phyloP scores from a whole-genome alignment of 2,113 vertebrate species.

The Tragulus kanchil region DNA sequence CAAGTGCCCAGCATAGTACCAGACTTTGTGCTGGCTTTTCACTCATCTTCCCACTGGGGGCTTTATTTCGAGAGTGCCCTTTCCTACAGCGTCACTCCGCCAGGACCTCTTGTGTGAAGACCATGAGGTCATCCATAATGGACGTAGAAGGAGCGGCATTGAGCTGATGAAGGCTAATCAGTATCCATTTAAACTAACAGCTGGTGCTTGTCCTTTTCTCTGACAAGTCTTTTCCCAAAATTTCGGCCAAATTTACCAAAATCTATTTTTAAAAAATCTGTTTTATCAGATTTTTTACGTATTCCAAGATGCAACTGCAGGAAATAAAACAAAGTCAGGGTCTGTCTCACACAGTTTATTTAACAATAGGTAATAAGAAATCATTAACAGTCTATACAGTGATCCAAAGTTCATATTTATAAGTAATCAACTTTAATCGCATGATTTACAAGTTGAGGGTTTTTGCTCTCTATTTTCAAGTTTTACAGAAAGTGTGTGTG shows the following conservation, averaged over 20 bases:
- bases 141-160: background rate
- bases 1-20: background rate
- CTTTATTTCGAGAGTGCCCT: background rate
- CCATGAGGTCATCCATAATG: background rate
- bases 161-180: background rate
- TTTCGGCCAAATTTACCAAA: background rate
- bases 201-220: background rate
- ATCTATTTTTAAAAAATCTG: background rate
- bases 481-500: conserved; percentile 92
- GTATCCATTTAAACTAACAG: background rate
- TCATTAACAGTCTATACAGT: conserved; percentile 95
- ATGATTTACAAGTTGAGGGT: conserved; percentile 94
- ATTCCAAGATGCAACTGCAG: conserved; percentile 52
- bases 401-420: conserved; percentile 94
- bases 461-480: conserved; percentile 93
- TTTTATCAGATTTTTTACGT: no score
- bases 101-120: background rate
- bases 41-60: background rate
- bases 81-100: background rate
- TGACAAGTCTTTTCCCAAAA: background rate
- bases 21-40: background rate
- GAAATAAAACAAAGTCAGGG: conserved; percentile 84
- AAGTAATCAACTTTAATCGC: conserved; percentile 93
- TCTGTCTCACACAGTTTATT: conserved; percentile 94
- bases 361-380: conserved; percentile 94